Percentiles rank a stretch among this genome's conserved stretches.
Conservation (phyloP, 1,140 invertebrate species). For the Chironomus striatipennis region DNA sequence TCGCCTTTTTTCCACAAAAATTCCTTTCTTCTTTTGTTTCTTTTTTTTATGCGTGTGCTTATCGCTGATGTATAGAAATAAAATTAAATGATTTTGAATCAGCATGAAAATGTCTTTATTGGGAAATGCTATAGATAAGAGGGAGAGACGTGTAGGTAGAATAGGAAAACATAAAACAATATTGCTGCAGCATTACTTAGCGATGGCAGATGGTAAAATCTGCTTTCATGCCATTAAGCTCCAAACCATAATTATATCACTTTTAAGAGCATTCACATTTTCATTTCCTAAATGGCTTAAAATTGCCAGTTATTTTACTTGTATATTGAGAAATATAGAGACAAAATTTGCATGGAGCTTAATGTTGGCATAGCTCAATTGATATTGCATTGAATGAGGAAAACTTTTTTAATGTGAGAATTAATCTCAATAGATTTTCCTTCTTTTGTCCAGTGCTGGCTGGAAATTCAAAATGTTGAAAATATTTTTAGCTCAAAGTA, state of each 20-base stretch:
- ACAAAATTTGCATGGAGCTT: neutral
- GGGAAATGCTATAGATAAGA: neutral
- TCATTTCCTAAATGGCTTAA: neutral
- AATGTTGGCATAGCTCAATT: neutral
- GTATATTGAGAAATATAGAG: neutral
- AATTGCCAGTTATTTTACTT: neutral
- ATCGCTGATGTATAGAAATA: neutral
- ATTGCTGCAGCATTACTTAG: neutral
- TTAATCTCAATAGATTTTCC: too few species aligned
- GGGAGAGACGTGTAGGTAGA: neutral
- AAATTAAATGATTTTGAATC: constrained; percentile 4
- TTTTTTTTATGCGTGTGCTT: neutral
- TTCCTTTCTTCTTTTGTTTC: too few species aligned
- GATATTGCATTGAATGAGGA: neutral
- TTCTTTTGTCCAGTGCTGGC: too few species aligned
- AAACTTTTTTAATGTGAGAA: neutral
- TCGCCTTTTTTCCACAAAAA: neutral
- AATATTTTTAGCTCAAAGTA: too few species aligned
- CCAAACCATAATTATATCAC: constrained; percentile 1
- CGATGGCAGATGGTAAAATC: neutral
- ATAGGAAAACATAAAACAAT: too few species aligned
- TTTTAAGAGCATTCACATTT: neutral
- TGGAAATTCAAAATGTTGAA: too few species aligned
- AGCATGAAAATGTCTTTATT: constrained; percentile 13
- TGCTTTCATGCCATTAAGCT: constrained; percentile 4